phyloP scores from a whole-genome alignment of 2,888 invertebrate genomes.

The Creontiades dilutus region DNA sequence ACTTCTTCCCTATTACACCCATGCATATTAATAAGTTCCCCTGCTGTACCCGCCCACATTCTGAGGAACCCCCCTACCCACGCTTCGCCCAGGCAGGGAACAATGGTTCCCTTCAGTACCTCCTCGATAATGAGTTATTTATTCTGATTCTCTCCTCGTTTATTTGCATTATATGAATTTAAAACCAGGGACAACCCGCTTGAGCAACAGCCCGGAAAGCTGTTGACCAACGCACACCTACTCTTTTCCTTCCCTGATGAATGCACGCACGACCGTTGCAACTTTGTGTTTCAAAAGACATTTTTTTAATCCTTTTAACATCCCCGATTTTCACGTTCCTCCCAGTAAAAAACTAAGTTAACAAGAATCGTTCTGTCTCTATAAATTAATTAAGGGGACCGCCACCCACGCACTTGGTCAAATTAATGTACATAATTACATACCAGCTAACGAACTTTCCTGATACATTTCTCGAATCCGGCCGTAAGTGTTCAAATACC shows the following conservation, averaged over 20 bases:
- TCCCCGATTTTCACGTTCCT: background rate
- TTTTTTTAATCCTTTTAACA: background rate
- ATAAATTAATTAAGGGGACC: slow-evolving; percentile 47
- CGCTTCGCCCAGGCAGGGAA: background rate
- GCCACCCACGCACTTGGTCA: slow-evolving; percentile 35
- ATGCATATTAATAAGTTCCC: slow-evolving; percentile 56
- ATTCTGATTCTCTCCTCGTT: slow-evolving; percentile 61
- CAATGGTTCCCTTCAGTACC: slow-evolving; percentile 48
- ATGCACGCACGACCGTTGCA: slow-evolving; percentile 52
- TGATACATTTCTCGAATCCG: background rate
- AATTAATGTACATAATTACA: slow-evolving; percentile 64
- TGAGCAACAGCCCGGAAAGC: slow-evolving; percentile 46
- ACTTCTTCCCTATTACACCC: slow-evolving; percentile 56
- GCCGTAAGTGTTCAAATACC: background rate
- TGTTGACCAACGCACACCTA: slow-evolving; percentile 62
- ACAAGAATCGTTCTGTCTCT: slow-evolving; percentile 51
- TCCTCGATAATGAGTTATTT: slow-evolving; percentile 64
- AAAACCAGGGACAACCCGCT: slow-evolving; percentile 44
- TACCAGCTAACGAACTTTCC: background rate
- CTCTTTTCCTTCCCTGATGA: slow-evolving; percentile 28
- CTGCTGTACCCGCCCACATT: slow-evolving; percentile 29
- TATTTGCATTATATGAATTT: slow-evolving; percentile 68
- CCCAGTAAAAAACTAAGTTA: background rate
- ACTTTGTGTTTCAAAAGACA: slow-evolving; percentile 29
- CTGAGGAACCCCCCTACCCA: background rate